phyloP scores from a whole-genome alignment of 1,140 invertebrate species.

The Eueides isabella region DNA sequence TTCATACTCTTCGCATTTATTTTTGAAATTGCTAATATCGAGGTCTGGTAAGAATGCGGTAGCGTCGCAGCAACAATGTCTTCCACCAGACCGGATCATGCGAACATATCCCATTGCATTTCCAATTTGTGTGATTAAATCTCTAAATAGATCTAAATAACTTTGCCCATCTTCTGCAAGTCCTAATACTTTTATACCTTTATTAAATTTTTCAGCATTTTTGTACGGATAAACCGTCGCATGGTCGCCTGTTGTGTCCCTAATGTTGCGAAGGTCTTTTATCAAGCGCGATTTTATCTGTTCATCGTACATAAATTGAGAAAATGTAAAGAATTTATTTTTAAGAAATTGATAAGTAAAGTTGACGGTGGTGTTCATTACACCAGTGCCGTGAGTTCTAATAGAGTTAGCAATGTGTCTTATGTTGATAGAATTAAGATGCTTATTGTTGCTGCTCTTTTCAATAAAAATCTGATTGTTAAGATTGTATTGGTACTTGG shows the following conservation, averaged over 20 bases:
- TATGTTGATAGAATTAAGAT: conserved; percentile 98
- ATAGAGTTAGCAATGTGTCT: conserved; percentile 98
- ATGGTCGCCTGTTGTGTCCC: conserved; percentile 83
- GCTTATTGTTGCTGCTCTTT: conserved; percentile 94
- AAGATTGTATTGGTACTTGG: conserved; percentile 97
- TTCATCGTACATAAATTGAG: conserved; percentile 99
- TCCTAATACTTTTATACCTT: conserved; percentile 95
- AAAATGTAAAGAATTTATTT: conserved; percentile 97
- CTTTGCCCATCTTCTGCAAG: conserved; percentile 91
- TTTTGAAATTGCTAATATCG: conserved; percentile 86
- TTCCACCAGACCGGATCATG: conserved; percentile 95
- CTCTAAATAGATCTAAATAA: conserved; percentile 96
- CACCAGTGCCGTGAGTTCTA: conserved; percentile 97
- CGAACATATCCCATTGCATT: conserved; percentile 98
- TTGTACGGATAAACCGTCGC: conserved; percentile 91
- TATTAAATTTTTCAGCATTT: conserved; percentile 97
- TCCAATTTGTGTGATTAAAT: conserved; percentile 96
- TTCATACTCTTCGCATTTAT: conserved; percentile 82
- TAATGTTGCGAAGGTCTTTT: conserved; percentile 92
- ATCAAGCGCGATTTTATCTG: conserved; percentile 97
- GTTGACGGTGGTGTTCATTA: conserved; percentile 98
- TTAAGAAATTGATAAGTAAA: conserved; percentile 98
- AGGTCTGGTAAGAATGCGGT: conserved; percentile 95
- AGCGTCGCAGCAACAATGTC: conserved; percentile 95
- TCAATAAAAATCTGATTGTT: conserved; percentile 99